Base-by-base conservation (phyloP, 2,888 invertebrate genomes). In the Erannis defoliaria region DNA sequence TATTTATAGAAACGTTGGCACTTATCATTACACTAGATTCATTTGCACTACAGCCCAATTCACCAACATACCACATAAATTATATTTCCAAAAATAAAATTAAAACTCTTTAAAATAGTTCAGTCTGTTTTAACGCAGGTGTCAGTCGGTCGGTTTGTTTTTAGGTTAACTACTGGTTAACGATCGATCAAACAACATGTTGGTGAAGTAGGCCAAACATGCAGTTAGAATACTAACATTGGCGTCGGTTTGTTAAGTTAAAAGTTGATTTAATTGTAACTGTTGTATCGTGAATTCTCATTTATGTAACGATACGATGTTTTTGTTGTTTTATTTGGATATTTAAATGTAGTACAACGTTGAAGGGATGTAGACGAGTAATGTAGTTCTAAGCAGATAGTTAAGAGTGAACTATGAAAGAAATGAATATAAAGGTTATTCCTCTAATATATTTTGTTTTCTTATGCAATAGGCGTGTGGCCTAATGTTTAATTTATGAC, bases 371-470 rank as follows among this genome's bases (percentile, higher is more conserved):
- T 81, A 77, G 74, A 68, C 60, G 66, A 76, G 81, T 82, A 75
- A 73, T 64, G 58, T 87, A 88, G 84, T 72, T 74, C 40, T 88
- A 88, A 87, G 88, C 67, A 73, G 77, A 83, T 85, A 85, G 79
- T 80, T 80, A 88, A 86, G 88, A 84, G 82, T 87, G 84, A 80
- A 87, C 81, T 87, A 82, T 86, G 82, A 83, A 84, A 82, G 75
- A 81, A 89, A 90, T 87, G 82, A 91, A 89, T 90, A 90, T 88
- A 91, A 89, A 90, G 88, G 89, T 88, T 91, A 91, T 90, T 91
- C 90, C 90, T 90, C 88, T 89, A 82, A 73, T 40, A 67, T 26
- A 26, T 48, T 51, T 37, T 21, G 16, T 45, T 51, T 40, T 55
- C 51, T 53, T 33, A n/a, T n/a, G n/a, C n/a, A n/a, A n/a, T n/a